These are phyloP conservation scores for Diadromus collaris DNA, from an alignment of 2,888 invertebrate genomes.

Conservation along the genomic window DNA sequence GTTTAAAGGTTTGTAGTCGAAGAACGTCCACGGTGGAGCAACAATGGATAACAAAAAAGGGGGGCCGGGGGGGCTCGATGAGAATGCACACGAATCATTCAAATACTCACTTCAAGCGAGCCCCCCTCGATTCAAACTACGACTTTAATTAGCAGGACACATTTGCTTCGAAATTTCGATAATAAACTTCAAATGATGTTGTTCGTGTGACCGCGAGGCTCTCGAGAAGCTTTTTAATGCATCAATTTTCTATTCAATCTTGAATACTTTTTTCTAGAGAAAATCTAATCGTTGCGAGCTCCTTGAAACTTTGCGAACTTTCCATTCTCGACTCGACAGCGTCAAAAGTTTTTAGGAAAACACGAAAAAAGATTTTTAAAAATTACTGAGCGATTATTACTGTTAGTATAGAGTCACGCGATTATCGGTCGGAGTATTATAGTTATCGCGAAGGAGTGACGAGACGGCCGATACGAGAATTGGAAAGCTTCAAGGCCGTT, in stretches of 20 bases:
- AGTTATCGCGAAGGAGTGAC: background rate
- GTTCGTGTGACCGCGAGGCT: conserved; percentile 45
- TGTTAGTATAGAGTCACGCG: background rate
- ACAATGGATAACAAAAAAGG: conserved; percentile 44
- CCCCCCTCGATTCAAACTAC: conserved; percentile 54
- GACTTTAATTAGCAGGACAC: conserved; percentile 52
- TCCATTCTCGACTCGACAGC: background rate
- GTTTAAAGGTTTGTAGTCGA: conserved; percentile 8
- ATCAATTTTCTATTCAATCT: background rate
- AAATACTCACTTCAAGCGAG: conserved; percentile 40
- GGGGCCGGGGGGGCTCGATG: conserved; percentile 42
- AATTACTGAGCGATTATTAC: background rate
- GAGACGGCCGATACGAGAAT: conserved; percentile 17
- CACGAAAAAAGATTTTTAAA: background rate
- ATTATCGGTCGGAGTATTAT: background rate
- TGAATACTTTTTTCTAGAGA: background rate
- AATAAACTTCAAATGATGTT: conserved; percentile 36
- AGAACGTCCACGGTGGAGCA: conserved; percentile 46
- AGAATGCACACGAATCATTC: conserved; percentile 37
- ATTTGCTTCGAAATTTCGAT: conserved; percentile 37
- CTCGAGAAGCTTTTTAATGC: background rate
- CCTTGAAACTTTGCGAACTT: no score
- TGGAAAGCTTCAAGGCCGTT: conserved; percentile 29
- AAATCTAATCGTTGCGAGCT: background rate
- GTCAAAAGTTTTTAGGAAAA: background rate